Evolutionary conservation across 2,888 invertebrate species (phyloP).

Genomic region (Oscheius sp.): DNA sequence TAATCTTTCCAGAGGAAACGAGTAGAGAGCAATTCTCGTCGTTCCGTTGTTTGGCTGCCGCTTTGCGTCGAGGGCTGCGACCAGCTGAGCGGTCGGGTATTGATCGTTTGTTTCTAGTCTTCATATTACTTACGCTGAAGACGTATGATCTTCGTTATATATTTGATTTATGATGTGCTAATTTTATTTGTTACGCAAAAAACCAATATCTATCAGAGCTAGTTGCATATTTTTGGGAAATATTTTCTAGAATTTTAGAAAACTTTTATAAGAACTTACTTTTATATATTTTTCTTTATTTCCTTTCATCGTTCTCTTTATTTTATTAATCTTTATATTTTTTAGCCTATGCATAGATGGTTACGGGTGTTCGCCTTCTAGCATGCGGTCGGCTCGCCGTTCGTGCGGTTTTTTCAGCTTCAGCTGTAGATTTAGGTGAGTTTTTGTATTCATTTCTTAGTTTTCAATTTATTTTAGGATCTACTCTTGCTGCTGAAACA

Average conservation of each 20-base stretch:
- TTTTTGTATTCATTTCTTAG: neutral
- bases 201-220: too few relatives aligned
- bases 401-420: conserved; percentile 55
- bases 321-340: neutral
- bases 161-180: too few relatives aligned
- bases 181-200: too few relatives aligned
- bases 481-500: neutral
- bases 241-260: too few relatives aligned
- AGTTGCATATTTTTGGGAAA: too few relatives aligned
- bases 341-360: conserved; percentile 42
- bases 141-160: too few relatives aligned
- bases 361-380: conserved; percentile 49
- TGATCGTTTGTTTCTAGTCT: conserved; percentile 12
- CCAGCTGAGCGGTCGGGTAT: conserved; percentile 25
- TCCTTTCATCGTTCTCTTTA: neutral
- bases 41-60: conserved; percentile 20
- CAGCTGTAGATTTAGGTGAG: conserved; percentile 47
- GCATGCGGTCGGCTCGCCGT: conserved; percentile 58
- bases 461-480: conserved; percentile 2
- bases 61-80: conserved; percentile 3
- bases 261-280: too few relatives aligned
- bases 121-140: neutral
- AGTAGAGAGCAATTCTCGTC: too few relatives aligned
- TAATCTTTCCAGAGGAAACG: too few relatives aligned
- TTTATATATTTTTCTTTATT: too few relatives aligned